Conservation (phyloP, 2,113 vertebrate genomes). For the Caretta caretta region DNA sequence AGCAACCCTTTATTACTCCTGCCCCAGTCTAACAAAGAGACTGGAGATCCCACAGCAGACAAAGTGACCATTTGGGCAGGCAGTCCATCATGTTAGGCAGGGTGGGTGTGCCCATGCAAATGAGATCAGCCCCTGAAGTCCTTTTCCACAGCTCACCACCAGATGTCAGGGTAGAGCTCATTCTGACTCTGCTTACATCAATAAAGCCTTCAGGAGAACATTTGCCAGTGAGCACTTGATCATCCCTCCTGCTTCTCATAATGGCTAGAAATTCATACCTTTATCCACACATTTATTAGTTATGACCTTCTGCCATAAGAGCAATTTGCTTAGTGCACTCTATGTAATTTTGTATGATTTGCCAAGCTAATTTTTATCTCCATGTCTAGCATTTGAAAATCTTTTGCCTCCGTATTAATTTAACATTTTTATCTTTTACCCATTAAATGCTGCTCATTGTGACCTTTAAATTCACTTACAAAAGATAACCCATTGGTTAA, state of each 20-base stretch:
- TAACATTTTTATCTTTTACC: conserved; percentile 80
- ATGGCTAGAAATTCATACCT: conserved; percentile 58
- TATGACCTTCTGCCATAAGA: conserved; percentile 70
- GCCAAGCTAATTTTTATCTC: conserved; percentile 79
- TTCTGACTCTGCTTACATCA: no score
- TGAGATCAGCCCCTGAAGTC: no score
- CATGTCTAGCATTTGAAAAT: conserved; percentile 72
- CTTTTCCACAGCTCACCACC: no score
- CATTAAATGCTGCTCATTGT: conserved; percentile 68
- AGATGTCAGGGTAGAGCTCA: no score
- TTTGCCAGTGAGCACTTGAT: conserved; percentile 46
- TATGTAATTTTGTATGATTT: conserved; percentile 77
- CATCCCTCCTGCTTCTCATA: neutral
- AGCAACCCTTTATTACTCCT: no score
- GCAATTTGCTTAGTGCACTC: conserved; percentile 73
- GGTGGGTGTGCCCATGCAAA: no score
- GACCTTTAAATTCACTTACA: conserved; percentile 85
- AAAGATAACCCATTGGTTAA: conserved; percentile 84
- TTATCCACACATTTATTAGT: conserved; percentile 67
- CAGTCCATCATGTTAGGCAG: no score
- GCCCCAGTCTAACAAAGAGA: no score
- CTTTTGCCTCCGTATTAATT: conserved; percentile 75
- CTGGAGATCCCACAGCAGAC: no score
- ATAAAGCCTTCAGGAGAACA: conserved; percentile 50
- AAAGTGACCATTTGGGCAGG: no score